phyloP scores from a whole-genome alignment of 2,797 vertebrate genomes.

The Garrulus glandarius region DNA sequence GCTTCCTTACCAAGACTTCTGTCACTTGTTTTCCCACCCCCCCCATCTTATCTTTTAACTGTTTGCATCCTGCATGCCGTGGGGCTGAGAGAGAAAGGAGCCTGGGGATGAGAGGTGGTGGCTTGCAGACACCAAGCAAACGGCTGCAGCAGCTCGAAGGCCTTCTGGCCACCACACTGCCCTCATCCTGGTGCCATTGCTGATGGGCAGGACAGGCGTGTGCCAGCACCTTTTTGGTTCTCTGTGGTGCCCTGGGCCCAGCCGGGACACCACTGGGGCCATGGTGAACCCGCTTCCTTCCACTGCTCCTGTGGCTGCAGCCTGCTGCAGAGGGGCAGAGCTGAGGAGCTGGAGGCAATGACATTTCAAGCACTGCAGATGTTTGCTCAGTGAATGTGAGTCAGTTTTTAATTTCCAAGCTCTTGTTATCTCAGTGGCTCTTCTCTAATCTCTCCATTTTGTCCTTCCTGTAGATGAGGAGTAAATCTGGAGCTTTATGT shows the following conservation, averaged over 20 bases:
- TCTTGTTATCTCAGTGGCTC: not conserved
- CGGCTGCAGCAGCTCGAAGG: not conserved
- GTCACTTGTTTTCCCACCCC: too few relatives aligned
- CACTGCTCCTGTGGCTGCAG: not conserved
- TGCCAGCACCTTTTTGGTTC: accelerated
- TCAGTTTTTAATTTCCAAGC: constrained; percentile 54
- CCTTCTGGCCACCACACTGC: accelerated
- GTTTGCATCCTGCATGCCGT: accelerated
- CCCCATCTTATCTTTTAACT: not conserved
- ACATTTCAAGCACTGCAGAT: constrained; percentile 47
- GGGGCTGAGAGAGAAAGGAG: not conserved
- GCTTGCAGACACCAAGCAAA: not conserved
- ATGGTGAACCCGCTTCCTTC: not conserved
- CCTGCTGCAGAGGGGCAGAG: not conserved
- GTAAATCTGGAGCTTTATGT: not conserved
- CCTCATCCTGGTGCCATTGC: accelerated
- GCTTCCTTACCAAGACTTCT: too few relatives aligned
- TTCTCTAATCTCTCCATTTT: constrained; percentile 30
- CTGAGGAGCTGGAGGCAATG: constrained; percentile 5
- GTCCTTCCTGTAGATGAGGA: constrained; percentile 1
- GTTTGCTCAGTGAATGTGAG: constrained; percentile 52
- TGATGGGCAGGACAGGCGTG: accelerated
- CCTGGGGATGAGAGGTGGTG: not conserved
- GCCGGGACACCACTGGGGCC: accelerated
- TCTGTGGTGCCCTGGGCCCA: accelerated